Conservation (phyloP, 2,113 vertebrate genomes). For the Bubo bubo region DNA sequence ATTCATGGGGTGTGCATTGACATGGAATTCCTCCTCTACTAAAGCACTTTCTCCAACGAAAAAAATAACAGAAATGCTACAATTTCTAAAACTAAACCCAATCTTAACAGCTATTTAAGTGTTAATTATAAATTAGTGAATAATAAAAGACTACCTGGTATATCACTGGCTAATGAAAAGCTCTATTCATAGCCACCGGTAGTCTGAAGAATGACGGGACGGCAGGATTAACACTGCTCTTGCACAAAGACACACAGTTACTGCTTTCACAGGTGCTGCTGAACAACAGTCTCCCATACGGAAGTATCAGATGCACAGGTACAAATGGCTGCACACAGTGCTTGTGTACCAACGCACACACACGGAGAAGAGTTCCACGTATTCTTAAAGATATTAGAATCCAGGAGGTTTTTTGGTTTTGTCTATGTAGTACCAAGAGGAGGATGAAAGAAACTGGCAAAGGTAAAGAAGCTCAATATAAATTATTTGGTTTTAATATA, state of each 20-base stretch:
- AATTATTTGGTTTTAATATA: background rate
- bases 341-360: background rate
- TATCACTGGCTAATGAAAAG: background rate
- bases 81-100: background rate
- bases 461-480: background rate
- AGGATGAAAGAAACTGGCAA: background rate
- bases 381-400: background rate
- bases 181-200: background rate
- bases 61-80: background rate
- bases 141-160: background rate
- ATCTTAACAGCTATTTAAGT: background rate
- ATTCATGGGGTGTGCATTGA: accelerated
- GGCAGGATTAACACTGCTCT: background rate
- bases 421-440: background rate
- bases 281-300: accelerated
- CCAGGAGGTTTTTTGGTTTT: background rate
- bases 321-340: accelerated
- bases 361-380: background rate
- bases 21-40: background rate
- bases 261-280: background rate
- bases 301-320: background rate
- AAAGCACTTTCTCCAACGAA: background rate
- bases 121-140: background rate
- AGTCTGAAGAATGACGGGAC: background rate
- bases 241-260: background rate